Conservation (phyloP, 2,888 invertebrate genomes). For the Loripinus fragilis region DNA sequence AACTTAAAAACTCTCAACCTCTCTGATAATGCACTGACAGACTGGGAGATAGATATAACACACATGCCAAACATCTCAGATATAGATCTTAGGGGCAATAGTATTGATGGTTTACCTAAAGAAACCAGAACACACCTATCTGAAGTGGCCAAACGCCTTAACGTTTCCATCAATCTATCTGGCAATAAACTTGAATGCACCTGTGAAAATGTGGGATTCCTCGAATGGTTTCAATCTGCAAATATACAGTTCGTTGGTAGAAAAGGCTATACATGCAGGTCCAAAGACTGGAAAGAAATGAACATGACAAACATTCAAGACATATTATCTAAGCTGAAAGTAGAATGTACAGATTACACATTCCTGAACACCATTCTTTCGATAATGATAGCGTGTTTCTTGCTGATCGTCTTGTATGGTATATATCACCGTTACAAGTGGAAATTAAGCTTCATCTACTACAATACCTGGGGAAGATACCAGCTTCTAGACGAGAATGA, state of each 20-base stretch:
- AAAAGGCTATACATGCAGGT: slow-evolving; percentile 25
- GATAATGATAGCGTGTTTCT: slow-evolving; percentile 27
- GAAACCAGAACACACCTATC: slow-evolving; percentile 14
- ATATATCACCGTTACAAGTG: slow-evolving; percentile 50
- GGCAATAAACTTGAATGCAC: slow-evolving; percentile 28
- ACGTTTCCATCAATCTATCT: slow-evolving; percentile 22
- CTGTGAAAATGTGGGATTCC: slow-evolving; percentile 31
- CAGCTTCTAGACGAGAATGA: slow-evolving; percentile 8
- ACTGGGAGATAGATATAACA: slow-evolving; percentile 1
- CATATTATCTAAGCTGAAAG: slow-evolving; percentile 9
- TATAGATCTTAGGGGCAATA: slow-evolving; percentile 32
- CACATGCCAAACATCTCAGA: slow-evolving; percentile 24
- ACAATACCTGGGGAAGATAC: slow-evolving; percentile 36
- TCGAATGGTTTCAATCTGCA: slow-evolving; percentile 29
- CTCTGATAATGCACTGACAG: slow-evolving; percentile 34
- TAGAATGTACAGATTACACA: slow-evolving; percentile 23
- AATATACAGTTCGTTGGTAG: slow-evolving; percentile 12
- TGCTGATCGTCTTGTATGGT: slow-evolving; percentile 34
- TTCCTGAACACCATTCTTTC: slow-evolving; percentile 18
- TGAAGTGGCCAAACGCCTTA: background rate
- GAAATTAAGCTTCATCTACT: slow-evolving; percentile 54
- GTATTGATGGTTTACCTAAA: slow-evolving; percentile 24
- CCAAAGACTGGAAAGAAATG: background rate
- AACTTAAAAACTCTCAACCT: slow-evolving; percentile 34
- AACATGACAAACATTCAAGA: background rate